phyloP scores from a whole-genome alignment of 2,113 vertebrate genomes.

The Pollimyrus isidori region DNA sequence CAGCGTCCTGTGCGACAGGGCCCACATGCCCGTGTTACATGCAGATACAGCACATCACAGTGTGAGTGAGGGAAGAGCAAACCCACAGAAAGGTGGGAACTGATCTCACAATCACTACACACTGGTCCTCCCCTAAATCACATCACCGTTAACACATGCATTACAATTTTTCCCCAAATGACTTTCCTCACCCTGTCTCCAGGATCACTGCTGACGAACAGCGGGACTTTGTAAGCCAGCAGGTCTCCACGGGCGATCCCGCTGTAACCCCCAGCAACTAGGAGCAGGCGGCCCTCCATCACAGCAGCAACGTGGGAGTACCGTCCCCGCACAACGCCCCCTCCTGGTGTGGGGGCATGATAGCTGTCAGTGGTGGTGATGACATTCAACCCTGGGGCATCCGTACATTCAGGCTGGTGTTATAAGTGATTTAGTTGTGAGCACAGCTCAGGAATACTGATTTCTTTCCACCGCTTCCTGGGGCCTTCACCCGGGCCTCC shows the following conservation, averaged over 20 bases:
- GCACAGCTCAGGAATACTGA: not conserved
- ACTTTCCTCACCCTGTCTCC: slow-evolving; percentile 57
- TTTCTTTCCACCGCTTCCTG: not conserved
- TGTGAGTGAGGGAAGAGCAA: not conserved
- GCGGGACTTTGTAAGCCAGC: slow-evolving; percentile 83
- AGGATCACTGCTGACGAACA: slow-evolving; percentile 77
- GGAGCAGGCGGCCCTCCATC: slow-evolving; percentile 76
- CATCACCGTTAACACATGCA: not conserved
- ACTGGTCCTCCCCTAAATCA: not conserved
- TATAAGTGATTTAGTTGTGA: not conserved
- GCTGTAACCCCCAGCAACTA: slow-evolving; percentile 82
- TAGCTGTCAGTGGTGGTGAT: not conserved
- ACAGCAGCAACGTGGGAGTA: slow-evolving; percentile 81
- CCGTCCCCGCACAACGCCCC: slow-evolving; percentile 65
- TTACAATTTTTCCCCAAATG: not conserved
- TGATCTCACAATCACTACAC: not conserved
- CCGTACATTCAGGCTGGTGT: not conserved
- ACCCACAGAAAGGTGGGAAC: not conserved
- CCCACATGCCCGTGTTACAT: not conserved
- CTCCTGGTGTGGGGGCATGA: slow-evolving; percentile 45
- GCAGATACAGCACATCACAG: not conserved
- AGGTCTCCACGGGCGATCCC: slow-evolving; percentile 75
- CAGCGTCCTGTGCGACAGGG: slow-evolving; percentile 55
- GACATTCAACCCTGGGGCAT: not conserved
- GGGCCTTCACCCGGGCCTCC: not conserved